A percentile compares a stretch with the other conserved stretches of the same genome.
phyloP scores from a whole-genome alignment of 2,888 invertebrate species.

The Eupelmus urozonus region DNA sequence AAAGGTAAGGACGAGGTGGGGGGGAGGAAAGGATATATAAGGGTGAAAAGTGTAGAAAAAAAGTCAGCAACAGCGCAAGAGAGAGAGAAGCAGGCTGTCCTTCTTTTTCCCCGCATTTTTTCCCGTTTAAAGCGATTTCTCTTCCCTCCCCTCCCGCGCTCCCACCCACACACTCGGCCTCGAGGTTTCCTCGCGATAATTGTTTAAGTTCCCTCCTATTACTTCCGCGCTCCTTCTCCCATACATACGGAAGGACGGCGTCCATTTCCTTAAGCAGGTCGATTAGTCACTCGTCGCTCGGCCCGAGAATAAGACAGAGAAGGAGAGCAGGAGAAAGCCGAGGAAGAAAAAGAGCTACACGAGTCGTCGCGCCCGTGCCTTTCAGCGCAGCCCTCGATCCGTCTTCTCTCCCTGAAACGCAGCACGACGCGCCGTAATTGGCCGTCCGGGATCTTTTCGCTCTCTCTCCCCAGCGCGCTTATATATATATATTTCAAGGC shows the following conservation, averaged over 20 bases:
- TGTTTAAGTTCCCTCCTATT: slow-evolving; percentile 44
- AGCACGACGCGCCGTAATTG: slow-evolving; percentile 50
- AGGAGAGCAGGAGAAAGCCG: slow-evolving; percentile 10
- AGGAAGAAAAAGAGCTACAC: slow-evolving; percentile 42
- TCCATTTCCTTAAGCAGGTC: slow-evolving; percentile 52
- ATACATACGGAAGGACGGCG: slow-evolving; percentile 21
- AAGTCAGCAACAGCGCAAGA: slow-evolving; percentile 1
- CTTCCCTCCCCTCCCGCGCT: slow-evolving; percentile 16
- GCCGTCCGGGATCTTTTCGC: slow-evolving; percentile 47
- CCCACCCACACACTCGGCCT: not conserved
- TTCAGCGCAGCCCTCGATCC: slow-evolving; percentile 51
- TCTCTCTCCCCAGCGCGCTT: not conserved
- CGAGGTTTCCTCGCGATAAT: slow-evolving; percentile 34
- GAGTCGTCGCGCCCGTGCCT: slow-evolving; percentile 15
- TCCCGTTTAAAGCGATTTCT: slow-evolving; percentile 45
- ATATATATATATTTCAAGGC: slow-evolving; percentile 39
- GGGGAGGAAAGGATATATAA: not conserved
- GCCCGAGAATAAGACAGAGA: not conserved
- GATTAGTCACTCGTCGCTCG: slow-evolving; percentile 49
- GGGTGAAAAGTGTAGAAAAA: slow-evolving; percentile 17
- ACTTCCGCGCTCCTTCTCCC: not conserved
- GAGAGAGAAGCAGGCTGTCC: not conserved
- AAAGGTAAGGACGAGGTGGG: not conserved
- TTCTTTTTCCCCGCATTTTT: slow-evolving; percentile 27
- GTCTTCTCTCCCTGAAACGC: slow-evolving; percentile 29